Evolutionary conservation across 2,888 invertebrate species (phyloP).

Genomic region (Nymphalis polychloros): DNA sequence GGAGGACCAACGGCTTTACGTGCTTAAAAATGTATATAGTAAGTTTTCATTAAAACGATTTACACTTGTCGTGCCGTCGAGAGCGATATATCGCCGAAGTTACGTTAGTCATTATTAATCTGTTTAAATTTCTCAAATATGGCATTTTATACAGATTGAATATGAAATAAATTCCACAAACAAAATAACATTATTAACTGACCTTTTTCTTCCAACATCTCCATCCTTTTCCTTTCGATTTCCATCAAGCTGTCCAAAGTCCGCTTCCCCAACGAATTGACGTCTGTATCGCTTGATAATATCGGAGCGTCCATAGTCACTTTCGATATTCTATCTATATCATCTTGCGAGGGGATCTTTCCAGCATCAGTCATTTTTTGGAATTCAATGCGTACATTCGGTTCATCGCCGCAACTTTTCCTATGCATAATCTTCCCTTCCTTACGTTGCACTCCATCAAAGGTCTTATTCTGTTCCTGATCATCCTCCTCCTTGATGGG

Average conservation of each 20-base stretch:
- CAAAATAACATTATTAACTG: constrained; percentile 36
- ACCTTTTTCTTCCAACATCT: constrained; percentile 96
- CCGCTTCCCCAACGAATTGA: constrained; percentile 86
- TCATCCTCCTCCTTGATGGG: constrained; percentile 56
- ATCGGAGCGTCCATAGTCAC: constrained; percentile 92
- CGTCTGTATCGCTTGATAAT: constrained; percentile 85
- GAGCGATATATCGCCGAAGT: no score
- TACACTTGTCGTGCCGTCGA: no score
- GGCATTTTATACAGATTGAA: no score
- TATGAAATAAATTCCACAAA: no score
- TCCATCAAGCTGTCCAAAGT: constrained; percentile 93
- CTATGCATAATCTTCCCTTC: constrained; percentile 56
- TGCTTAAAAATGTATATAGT: no score
- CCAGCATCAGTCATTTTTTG: constrained; percentile 65
- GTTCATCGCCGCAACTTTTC: constrained; percentile 77
- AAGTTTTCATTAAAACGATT: no score
- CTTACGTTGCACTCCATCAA: constrained; percentile 14
- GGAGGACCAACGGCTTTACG: no score
- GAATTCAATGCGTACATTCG: constrained; percentile 58
- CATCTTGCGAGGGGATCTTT: constrained; percentile 89
- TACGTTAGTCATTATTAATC: no score
- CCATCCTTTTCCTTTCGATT: constrained; percentile 92
- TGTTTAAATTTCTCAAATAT: no score
- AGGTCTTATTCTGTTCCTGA: constrained; percentile 24
- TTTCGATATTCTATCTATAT: constrained; percentile 93